Evolutionary conservation across 2,797 vertebrate species (phyloP).

Genomic region (Mycteria americana): DNA sequence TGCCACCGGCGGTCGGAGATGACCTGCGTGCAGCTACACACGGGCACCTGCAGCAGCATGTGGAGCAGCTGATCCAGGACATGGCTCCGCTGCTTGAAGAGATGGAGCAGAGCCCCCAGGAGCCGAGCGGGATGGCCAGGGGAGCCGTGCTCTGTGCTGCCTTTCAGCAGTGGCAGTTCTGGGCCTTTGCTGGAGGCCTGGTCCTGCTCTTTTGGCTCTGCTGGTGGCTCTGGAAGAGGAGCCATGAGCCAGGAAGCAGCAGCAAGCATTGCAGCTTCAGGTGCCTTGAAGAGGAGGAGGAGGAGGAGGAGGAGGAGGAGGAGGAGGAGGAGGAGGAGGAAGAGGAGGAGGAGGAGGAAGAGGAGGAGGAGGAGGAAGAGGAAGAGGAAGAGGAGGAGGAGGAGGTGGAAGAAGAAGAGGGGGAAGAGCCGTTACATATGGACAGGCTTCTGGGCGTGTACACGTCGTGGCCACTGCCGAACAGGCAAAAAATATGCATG

Average conservation of each 20-base stretch:
- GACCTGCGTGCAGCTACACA: no score
- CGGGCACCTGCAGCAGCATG: no score
- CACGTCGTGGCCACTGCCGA: accelerated
- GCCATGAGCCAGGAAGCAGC: accelerated
- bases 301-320: no score
- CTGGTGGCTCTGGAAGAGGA: background rate
- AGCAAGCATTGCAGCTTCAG: background rate
- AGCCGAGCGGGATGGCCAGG: background rate
- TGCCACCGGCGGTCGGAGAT: no score
- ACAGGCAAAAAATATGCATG: no score
- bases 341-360: no score
- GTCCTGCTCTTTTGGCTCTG: background rate
- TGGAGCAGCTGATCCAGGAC: background rate
- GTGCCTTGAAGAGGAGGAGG: background rate
- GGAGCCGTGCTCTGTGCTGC: background rate
- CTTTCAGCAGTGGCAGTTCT: background rate
- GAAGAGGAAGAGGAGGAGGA: no score
- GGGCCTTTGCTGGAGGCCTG: background rate
- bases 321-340: no score
- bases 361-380: no score
- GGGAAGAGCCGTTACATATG: no score
- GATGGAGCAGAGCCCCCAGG: background rate
- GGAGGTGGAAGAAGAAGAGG: background rate
- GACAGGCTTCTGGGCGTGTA: background rate
- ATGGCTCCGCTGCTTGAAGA: background rate